Percentiles rank a stretch among this genome's conserved stretches.
Evolutionary conservation across 2,797 vertebrate species (phyloP).

Genomic region (Ceyx erithaca): DNA sequence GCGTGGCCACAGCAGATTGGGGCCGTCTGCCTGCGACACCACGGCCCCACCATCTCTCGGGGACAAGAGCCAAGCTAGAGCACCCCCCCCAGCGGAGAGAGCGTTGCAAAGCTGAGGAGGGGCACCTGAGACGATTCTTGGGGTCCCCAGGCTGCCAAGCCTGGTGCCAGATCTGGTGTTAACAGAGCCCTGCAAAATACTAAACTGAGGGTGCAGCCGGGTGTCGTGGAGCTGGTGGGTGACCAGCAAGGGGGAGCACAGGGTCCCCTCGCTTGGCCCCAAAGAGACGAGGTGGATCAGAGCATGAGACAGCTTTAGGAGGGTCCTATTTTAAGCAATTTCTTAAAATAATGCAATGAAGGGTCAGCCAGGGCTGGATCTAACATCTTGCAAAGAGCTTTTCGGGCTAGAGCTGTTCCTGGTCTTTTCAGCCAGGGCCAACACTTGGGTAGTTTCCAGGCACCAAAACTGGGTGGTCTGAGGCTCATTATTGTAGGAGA

Average conservation of each 20-base stretch:
- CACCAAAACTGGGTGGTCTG: background rate
- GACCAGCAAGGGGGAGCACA: accelerated
- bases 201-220: accelerated
- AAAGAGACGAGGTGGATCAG: background rate
- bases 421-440: background rate
- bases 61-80: background rate
- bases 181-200: background rate
- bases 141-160: accelerated
- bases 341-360: accelerated
- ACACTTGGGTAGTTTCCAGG: background rate
- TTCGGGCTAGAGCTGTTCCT: background rate
- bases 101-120: background rate
- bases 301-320: background rate
- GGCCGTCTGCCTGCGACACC: conserved; percentile 51
- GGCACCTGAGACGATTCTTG: accelerated
- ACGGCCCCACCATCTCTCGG: background rate
- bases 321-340: background rate
- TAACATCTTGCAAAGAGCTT: background rate
- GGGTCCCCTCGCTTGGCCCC: background rate
- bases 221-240: accelerated
- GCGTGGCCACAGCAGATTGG: background rate
- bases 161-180: background rate
- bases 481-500: background rate
- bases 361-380: background rate
- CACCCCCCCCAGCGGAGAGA: too few relatives aligned